phyloP scores from a whole-genome alignment of 2,888 invertebrate genomes.

The Caenorhabditis drosophilae region DNA sequence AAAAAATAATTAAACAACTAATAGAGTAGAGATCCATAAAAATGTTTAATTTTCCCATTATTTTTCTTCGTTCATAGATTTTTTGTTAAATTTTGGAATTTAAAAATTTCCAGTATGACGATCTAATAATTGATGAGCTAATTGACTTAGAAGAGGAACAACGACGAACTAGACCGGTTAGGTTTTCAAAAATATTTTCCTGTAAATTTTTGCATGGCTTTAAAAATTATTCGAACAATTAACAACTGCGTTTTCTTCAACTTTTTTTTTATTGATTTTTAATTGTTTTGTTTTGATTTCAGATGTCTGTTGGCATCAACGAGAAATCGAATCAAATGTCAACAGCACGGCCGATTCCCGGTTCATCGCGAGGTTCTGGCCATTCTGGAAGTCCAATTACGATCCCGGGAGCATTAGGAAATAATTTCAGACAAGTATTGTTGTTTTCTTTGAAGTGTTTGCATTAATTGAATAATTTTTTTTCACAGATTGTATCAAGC shows the following conservation, averaged over 20 bases:
- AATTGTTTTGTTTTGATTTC: background rate
- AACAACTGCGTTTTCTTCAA: background rate
- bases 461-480: slow-evolving; percentile 1
- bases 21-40: no score
- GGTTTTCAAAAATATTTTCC: background rate
- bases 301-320: slow-evolving; percentile 6
- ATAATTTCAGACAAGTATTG: slow-evolving; percentile 40
- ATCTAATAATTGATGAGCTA: slow-evolving; percentile 68
- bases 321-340: slow-evolving; percentile 19
- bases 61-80: no score
- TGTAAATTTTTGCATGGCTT: background rate
- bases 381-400: slow-evolving; percentile 60
- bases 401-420: slow-evolving; percentile 38
- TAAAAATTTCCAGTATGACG: slow-evolving; percentile 52
- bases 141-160: slow-evolving; percentile 63
- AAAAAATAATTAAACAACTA: background rate
- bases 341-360: slow-evolving; percentile 51
- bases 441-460: slow-evolving; percentile 2
- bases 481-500: slow-evolving; percentile 59
- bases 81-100: no score
- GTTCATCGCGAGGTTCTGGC: slow-evolving; percentile 46
- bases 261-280: background rate
- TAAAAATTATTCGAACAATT: background rate
- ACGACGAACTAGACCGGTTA: slow-evolving; percentile 34
- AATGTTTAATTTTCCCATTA: background rate